Evolutionary conservation across 2,113 vertebrate species (phyloP).

Genomic region (Pardalotus punctatus): DNA sequence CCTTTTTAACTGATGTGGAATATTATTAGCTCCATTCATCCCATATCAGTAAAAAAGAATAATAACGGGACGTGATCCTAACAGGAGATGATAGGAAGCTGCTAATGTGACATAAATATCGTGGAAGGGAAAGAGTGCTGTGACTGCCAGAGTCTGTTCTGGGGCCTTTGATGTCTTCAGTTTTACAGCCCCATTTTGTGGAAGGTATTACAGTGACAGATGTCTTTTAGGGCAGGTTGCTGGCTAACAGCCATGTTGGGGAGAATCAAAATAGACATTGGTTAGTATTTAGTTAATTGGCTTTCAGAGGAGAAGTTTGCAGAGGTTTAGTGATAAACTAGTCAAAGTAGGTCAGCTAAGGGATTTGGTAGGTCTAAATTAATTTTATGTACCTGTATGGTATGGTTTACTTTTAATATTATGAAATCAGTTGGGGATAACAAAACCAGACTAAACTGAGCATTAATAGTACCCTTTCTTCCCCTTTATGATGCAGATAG

Average conservation of each 20-base stretch:
- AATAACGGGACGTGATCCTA: conserved; percentile 11
- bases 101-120: neutral
- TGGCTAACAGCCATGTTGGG: neutral
- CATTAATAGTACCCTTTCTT: neutral
- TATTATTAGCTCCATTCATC: conserved; percentile 11
- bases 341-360: neutral
- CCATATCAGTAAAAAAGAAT: neutral
- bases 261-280: neutral
- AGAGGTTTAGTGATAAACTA: neutral
- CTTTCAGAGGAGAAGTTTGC: neutral
- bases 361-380: neutral
- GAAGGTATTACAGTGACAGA: neutral
- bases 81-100: conserved; percentile 10
- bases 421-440: neutral
- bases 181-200: neutral
- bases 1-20: conserved; percentile 5
- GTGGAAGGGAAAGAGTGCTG: neutral
- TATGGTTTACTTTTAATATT: neutral
- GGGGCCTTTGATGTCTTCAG: neutral
- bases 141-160: neutral
- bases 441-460: neutral
- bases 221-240: neutral
- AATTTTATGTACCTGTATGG: neutral
- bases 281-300: neutral
- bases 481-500: neutral